phyloP scores from a whole-genome alignment of 2,797 vertebrate genomes.

The Cyprinella venusta region DNA sequence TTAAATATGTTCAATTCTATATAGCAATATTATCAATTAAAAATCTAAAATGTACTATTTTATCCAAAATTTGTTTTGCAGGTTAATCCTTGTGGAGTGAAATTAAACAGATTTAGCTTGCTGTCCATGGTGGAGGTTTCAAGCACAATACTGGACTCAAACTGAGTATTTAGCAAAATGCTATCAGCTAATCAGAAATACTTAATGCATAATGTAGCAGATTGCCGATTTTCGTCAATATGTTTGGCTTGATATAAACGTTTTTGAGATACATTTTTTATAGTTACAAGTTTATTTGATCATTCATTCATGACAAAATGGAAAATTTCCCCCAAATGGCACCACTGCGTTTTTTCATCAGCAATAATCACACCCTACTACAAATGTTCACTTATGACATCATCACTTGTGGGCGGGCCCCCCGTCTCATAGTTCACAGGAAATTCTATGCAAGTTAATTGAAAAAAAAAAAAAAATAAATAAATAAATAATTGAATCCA shows the following conservation, averaged over 20 bases:
- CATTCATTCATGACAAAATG: too few species aligned
- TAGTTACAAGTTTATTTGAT: too few species aligned
- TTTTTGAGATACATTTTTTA: neutral
- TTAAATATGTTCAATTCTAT: neutral
- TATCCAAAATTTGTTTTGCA: neutral
- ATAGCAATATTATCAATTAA: neutral
- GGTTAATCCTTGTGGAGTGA: neutral
- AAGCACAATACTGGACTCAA: neutral
- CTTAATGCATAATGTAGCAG: too few species aligned
- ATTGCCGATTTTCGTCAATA: neutral
- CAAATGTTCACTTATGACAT: neutral
- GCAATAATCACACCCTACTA: too few species aligned
- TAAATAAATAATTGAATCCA: too few species aligned
- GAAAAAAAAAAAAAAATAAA: too few species aligned
- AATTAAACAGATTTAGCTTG: neutral
- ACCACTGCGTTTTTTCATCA: too few species aligned
- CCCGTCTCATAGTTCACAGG: neutral
- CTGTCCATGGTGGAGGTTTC: neutral
- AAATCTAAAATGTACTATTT: neutral
- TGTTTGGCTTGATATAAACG: neutral
- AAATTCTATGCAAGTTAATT: too few species aligned
- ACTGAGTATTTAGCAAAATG: neutral
- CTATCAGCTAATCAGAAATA: neutral
- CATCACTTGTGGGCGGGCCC: neutral
- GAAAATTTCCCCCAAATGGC: too few species aligned